Base-by-base conservation (phyloP, 2,888 invertebrate species). In the Caenorhabditis sp. region DNA sequence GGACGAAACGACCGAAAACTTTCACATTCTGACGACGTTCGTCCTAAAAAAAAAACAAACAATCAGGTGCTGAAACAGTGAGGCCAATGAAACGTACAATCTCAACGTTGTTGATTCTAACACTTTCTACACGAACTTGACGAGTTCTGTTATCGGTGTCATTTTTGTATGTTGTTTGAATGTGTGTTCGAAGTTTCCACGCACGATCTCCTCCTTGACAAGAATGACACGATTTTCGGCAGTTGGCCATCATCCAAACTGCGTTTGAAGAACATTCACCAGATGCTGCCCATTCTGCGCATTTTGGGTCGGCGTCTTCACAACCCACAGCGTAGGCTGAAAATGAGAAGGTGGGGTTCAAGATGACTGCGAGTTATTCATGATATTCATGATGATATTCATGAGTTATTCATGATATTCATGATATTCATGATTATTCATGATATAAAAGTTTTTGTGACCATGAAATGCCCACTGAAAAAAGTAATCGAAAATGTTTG, bases 221-320 rank as follows among this genome's bases (percentile, higher is more conserved):
- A 27, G 84, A 85, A 59, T 84, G 84, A 70, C 88, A 88, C 0
- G 86, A 86, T 25, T 87, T 83, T 14, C 88, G 75, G 71, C 88
- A 88, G 76, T 88, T 88, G 53, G 85, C 82, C 88, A 88, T 88
- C 88, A 88, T 88, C 84, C 87, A 88, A 21, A 87, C 87, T 1
- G 87, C 87, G 67, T 88, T 88, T n/a, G 83, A 71, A 10, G 83
- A 70, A 68, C 88, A 88, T 70, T 88, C 88, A 52, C 88, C 88
- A 56, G 84, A 83, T 20, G 80, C 72, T 1, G 88, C 87, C 88
- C 88, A 88, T 54, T 84, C 80, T 5, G 84, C 61, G 59, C 88
- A 88, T 66, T 87, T 87, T 26, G 82, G 69, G 65, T 88, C 88
- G 3, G 85, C 82, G 70, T 87, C 87, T 38, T 84, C 82, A 63